phyloP scores from a whole-genome alignment of 92 coral and sea anemone genomes.

The Porites divaricata region DNA sequence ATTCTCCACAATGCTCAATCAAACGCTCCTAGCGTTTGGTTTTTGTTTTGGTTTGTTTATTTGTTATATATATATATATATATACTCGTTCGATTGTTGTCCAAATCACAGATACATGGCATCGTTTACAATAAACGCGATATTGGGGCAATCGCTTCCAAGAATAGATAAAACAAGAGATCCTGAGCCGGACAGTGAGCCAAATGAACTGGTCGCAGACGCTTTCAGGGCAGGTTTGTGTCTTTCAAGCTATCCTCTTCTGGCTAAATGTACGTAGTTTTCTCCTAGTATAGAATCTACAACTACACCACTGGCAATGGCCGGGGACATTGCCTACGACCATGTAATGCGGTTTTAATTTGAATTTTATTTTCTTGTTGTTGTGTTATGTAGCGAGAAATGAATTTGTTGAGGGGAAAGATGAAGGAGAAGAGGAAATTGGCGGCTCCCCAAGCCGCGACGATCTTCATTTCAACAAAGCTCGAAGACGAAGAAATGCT shows the following conservation, averaged over 20 bases:
- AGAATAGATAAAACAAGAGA: background rate
- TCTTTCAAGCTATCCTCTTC: constrained; percentile 6
- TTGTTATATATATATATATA: background rate
- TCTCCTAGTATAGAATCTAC: background rate
- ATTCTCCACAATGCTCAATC: too few species aligned
- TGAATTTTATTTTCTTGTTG: background rate
- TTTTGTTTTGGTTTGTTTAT: too few species aligned
- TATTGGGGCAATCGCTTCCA: constrained; percentile 60
- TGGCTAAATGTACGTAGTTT: background rate
- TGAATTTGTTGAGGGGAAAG: constrained; percentile 13
- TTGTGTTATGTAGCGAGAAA: background rate
- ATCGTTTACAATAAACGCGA: constrained; percentile 82
- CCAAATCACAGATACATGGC: constrained; percentile 53
- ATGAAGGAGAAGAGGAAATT: background rate
- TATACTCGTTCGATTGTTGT: constrained; percentile 1
- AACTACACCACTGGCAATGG: background rate
- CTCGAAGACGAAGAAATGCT: constrained; percentile 92
- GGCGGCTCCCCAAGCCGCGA: constrained; percentile 55
- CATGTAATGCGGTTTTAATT: background rate
- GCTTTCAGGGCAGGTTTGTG: constrained; percentile 17
- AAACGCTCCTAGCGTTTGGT: too few species aligned
- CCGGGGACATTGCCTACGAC: background rate
- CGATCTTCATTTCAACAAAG: constrained; percentile 76
- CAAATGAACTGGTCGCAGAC: background rate
- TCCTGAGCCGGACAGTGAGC: background rate